Evolutionary conservation across 2,113 vertebrate species (phyloP).

Genomic region (Urocitellus parryii): DNA sequence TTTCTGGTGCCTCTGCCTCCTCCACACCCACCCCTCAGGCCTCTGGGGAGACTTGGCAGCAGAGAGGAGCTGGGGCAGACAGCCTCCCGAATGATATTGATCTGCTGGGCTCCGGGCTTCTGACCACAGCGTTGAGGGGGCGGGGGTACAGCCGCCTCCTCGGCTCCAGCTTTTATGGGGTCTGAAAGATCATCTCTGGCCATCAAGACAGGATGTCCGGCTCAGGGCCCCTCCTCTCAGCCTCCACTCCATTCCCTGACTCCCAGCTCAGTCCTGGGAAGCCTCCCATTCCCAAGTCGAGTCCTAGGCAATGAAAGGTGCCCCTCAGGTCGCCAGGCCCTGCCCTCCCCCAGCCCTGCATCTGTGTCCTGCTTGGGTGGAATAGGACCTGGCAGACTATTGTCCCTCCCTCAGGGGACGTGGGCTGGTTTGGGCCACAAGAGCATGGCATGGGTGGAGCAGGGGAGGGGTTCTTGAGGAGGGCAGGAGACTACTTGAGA

Average conservation of each 20-base stretch:
- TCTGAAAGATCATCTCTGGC: constrained; percentile 63
- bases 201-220: constrained; percentile 64
- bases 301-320: neutral
- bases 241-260: neutral
- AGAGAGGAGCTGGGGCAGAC: neutral
- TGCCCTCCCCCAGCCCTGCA: neutral
- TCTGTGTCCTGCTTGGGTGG: neutral
- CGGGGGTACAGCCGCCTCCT: neutral
- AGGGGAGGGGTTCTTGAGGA: neutral
- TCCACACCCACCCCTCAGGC: neutral
- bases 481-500: neutral
- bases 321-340: neutral
- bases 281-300: neutral
- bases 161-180: constrained; percentile 59
- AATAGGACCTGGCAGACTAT: neutral
- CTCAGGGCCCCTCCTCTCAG: constrained; percentile 10
- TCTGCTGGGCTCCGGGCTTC: constrained; percentile 30
- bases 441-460: neutral
- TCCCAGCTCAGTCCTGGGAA: neutral
- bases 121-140: neutral
- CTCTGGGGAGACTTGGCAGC: constrained; percentile 55
- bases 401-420: neutral
- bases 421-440: neutral
- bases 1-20: neutral
- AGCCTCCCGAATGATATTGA: neutral